Evolutionary conservation across 2,113 vertebrate genomes (phyloP), one percentile per base, ranked within the genome.

Genomic region (Indri indri): DNA sequence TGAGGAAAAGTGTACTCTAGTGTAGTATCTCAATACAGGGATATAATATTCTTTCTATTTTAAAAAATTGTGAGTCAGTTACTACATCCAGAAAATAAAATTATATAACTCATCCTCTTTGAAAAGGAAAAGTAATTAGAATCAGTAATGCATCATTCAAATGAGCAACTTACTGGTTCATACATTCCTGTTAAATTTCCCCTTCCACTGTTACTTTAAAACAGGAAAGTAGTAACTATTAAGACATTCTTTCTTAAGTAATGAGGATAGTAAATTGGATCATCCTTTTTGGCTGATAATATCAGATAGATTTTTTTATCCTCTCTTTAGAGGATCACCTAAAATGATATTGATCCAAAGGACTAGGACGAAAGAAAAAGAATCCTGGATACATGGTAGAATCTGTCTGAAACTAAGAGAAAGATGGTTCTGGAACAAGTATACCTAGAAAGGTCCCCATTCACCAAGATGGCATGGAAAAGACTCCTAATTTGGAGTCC

Each of bases 191-290:
- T 65, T 59, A 93, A 76, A 90, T 57, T 85, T 86, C n/a, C 14
- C 57, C 54, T 61, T 45, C 50, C 27, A 84, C 13, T 74, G 22
- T 81, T 81, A 34, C 63, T 94, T 88, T 89, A 20, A 66, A 88
- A 80, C 14, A 85, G 16, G 2, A 79, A 84, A 74, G 63, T 73
- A 40, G 65, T 37, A 37, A 66, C 7, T 88, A 22, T 66, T 42
- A 61, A 80, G 52, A 71, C 79, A 94, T 23, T 84, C 11, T 70
- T 92, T 90, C 47, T 91, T 89, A 91, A 92, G 80, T 80, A 95
- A 80, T 50, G 52, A 96, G 13, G 25, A 73, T 23, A 92, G 47
- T 66, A 59, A 87, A 84, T 37, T 63, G 37, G 34, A 68, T 85
- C 59, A 63, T 42, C 40, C 40, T 97, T 27, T 77, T 77, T 86